phyloP scores from a whole-genome alignment of 2,888 invertebrate genomes.

The Gastrophysa polygoni region DNA sequence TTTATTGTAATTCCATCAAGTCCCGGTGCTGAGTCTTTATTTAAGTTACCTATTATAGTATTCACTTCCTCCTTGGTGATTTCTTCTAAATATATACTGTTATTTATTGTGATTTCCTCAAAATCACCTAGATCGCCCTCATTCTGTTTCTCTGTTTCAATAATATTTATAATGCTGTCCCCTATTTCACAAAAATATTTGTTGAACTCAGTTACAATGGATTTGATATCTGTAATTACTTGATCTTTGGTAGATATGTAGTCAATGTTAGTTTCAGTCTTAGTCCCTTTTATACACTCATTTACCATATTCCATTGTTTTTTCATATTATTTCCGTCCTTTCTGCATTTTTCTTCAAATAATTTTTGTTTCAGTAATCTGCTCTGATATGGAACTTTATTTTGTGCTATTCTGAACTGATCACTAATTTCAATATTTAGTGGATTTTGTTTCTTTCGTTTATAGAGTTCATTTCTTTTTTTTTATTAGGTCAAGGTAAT shows the following conservation, averaged over 20 bases:
- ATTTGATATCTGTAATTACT: neutral
- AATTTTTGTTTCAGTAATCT: no score
- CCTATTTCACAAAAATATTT: slow-evolving; percentile 1
- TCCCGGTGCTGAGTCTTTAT: neutral
- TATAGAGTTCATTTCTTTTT: no score
- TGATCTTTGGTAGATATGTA: neutral
- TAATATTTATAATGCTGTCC: neutral
- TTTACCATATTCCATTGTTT: no score
- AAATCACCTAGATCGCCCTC: neutral
- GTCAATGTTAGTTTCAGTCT: neutral
- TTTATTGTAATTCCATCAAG: neutral
- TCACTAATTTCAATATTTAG: no score
- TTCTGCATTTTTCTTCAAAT: no score
- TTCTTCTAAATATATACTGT: neutral
- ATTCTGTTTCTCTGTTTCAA: neutral
- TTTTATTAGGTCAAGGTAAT: no score
- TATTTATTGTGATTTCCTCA: neutral
- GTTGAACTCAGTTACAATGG: neutral
- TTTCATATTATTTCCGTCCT: no score
- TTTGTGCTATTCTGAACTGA: no score
- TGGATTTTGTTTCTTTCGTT: no score
- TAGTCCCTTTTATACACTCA: no score
- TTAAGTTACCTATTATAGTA: neutral
- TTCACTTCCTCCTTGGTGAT: neutral
- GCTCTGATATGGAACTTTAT: no score